These are phyloP conservation scores for Monoplex corrugatus DNA, from an alignment of 2,888 invertebrate genomes.

Conservation along the genomic window DNA sequence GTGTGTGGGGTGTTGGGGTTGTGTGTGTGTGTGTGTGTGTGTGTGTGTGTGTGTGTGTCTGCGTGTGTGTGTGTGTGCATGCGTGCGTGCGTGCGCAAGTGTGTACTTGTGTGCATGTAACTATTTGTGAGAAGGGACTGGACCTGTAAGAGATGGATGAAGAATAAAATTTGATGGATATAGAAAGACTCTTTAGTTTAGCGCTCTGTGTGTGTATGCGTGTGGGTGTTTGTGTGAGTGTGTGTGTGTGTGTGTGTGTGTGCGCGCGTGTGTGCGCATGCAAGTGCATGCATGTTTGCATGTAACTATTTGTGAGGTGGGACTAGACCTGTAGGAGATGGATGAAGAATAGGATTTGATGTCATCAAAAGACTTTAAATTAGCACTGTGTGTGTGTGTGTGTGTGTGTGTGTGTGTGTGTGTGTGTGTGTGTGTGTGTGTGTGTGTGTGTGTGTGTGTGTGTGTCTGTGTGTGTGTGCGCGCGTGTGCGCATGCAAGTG, in stretches of 20 bases:
- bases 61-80: neutral
- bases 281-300: no score
- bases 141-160: no score
- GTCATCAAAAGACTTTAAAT: no score
- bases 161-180: neutral
- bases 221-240: neutral
- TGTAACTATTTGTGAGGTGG: no score
- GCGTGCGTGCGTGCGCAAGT: neutral
- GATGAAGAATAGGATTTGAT: neutral
- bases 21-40: constrained; percentile 11
- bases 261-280: neutral
- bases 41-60: neutral
- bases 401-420: neutral
- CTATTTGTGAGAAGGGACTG: no score
- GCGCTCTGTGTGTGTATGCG: no score
- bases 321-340: no score
- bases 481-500: no score
- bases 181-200: no score
- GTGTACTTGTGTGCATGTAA: no score
- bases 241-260: neutral
- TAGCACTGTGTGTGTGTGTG: neutral
- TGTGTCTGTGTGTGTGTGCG: neutral
- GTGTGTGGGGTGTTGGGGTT: neutral
- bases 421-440: constrained; percentile 26
- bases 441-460: constrained; percentile 5